phyloP scores from a whole-genome alignment of 1,140 invertebrate genomes.

The Trissolcus basalis region DNA sequence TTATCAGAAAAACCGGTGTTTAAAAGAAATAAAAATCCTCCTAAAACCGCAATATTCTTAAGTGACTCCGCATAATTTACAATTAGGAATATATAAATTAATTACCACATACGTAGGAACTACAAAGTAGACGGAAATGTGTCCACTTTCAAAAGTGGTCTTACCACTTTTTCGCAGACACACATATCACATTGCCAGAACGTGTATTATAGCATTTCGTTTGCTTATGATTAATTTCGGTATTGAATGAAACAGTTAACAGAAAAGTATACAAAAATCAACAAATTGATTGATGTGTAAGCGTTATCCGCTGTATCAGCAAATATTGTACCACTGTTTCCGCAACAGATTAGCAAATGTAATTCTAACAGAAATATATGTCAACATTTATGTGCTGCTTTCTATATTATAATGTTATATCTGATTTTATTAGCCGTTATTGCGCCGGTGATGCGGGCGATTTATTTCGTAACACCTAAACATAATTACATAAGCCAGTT shows the following conservation, averaged over 20 bases:
- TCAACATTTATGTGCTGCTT: no score
- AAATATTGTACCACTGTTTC: constrained; percentile 14
- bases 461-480: no score
- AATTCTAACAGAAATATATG: no score
- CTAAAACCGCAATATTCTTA: no score
- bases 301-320: constrained; percentile 14
- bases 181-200: constrained; percentile 20
- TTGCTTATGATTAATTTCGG: constrained; percentile 31
- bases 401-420: not conserved
- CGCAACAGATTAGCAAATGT: constrained; percentile 1
- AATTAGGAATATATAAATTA: constrained; percentile 13
- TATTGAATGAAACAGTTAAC: constrained; percentile 28
- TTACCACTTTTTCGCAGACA: constrained; percentile 18
- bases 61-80: not conserved
- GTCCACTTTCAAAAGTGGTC: constrained; percentile 31
- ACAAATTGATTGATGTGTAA: constrained; percentile 26
- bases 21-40: not conserved
- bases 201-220: constrained; percentile 17
- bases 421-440: constrained; percentile 9
- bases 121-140: constrained; percentile 21
- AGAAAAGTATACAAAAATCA: constrained; percentile 1
- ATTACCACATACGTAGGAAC: constrained; percentile 2
- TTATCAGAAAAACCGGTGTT: no score
- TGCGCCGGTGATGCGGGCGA: no score
- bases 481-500: not conserved